Evolutionary conservation across 2,888 invertebrate genomes (phyloP), one percentile per base, ranked within the genome.

Genomic region (Drosophila nr. fundita): DNA sequence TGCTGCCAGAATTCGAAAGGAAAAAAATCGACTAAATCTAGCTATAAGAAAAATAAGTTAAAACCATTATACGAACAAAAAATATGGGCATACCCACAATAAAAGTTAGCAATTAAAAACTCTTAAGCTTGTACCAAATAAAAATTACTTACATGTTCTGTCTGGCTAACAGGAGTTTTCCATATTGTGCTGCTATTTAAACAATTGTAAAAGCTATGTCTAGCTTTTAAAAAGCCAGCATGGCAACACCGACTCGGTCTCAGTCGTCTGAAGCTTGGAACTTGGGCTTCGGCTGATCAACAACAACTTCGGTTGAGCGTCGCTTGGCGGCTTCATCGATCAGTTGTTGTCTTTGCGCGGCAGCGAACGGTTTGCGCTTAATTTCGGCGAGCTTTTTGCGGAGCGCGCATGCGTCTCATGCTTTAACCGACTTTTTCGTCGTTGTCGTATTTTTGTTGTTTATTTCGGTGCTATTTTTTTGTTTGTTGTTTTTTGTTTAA

Each of bases 291-390:
- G 55, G 38, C 38, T 27, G 54, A 36, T 36, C 53, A 38, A 27
- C 54, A 54, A 54, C 54, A 27, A 53, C 70, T 48, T 69, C 58
- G 66, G 48, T 48, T 50, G 13, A 21, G 32, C 64, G 38, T 50
- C 58, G 60, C 66, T 70, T 72, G 69, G 69, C 54, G 42, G 58
- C 78, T 67, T 72, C 76, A 82, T 87, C 83, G 78, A 83, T 89
- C 87, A 89, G 90, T 89, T 84, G 87, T 78, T 83, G 75, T 65
- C 82, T 83, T 70, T 76, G 76, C 76, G 84, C 87, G 80, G 75
- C 84, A 76, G 88, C 81, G 86, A 78, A 73, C 80, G 82, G 89
- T 89, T 82, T 76, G 76, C 71, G 60, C 21, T 57, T 30, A 21
- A 34, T 59, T 61, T 71, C 32, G 62, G 48, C 36, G 32, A 40